Evolutionary conservation across 2,797 vertebrate genomes (phyloP), one percentile per base, ranked within the genome.

Genomic region (Acrossocheilus fasciatus): DNA sequence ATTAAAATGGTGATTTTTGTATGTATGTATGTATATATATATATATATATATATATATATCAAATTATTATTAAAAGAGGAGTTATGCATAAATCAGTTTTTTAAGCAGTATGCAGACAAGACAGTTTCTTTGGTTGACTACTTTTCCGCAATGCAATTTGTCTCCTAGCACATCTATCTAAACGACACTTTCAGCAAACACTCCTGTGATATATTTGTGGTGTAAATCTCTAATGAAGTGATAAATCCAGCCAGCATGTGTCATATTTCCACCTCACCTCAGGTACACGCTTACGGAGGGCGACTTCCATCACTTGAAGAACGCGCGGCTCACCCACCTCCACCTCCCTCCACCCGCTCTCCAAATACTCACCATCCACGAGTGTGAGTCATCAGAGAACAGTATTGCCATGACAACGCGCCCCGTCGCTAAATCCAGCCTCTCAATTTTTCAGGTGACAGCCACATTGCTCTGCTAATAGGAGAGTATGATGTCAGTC

Each of bases 231-330:
- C 14, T 14, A 68, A 68, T 47, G 10, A 52, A 57, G 50, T 43
- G 66, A 70, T 36, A 41, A 82, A 82, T 18, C 20, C 30, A 20
- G 36, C 70, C 36, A 54, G 43, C 7, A 4, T 81, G 83, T 82
- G 47, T 43, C 36, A n/a, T 50, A 8, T 11, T 30, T 9, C 80
- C 69, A 26, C 43, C 43, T 79, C 69, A 39, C 81, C 68, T 69
- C 93, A 99, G 98, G 95, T 99, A 99, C 92, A 99, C 98, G 0
- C 95, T 99, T 91, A 99, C 98, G 0, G 98, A 99, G 89, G 98
- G 98, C 0, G 98, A 99, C 82, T 99, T 99, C 89, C 98, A 99
- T 92, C 98, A 99, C 92, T 93, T 99, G 91, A 99, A 99, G 94
- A 99, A 99, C 0, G 98, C 98, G 1, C 96, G 98, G 23, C 96